Evolutionary conservation across 2,888 invertebrate species (phyloP).

Genomic region (Torymus texanus): DNA sequence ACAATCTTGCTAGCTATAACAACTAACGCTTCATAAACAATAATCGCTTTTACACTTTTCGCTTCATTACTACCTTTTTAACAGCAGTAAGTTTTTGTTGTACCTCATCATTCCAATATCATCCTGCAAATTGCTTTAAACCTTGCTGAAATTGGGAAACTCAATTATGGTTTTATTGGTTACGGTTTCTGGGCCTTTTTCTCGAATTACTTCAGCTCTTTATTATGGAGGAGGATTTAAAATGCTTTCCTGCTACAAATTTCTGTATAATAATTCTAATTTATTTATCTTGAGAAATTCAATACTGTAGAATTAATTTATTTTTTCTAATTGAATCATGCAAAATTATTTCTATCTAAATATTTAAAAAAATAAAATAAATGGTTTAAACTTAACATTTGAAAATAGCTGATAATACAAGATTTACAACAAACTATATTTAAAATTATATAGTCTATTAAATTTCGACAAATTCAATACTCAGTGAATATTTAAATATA

Average conservation of each 20-base stretch:
- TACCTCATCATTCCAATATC: neutral
- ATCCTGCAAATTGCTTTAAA: constrained; percentile 38
- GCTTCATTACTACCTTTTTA: constrained; percentile 65
- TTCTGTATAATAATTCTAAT: neutral
- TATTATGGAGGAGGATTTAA: constrained; percentile 4
- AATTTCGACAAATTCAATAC: no score
- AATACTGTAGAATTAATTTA: no score
- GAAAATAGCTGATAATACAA: neutral
- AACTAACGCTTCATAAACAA: constrained; percentile 65
- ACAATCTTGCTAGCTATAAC: constrained; percentile 48
- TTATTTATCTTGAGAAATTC: no score
- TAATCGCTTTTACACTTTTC: constrained; percentile 67
- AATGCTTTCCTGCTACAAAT: constrained; percentile 13
- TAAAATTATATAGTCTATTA: no score
- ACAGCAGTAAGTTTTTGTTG: constrained; percentile 60
- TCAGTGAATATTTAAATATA: no score
- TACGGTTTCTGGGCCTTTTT: neutral
- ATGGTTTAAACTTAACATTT: neutral
- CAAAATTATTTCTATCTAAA: neutral
- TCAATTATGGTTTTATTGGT: neutral
- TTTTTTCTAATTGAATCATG: no score
- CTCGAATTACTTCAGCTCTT: constrained; percentile 15
- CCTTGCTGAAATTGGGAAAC: constrained; percentile 6
- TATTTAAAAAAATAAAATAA: neutral
- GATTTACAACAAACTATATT: no score